These are phyloP conservation scores for Pharmacophagus antenor DNA, from an alignment of 2,888 invertebrate species.

Conservation along the genomic window DNA sequence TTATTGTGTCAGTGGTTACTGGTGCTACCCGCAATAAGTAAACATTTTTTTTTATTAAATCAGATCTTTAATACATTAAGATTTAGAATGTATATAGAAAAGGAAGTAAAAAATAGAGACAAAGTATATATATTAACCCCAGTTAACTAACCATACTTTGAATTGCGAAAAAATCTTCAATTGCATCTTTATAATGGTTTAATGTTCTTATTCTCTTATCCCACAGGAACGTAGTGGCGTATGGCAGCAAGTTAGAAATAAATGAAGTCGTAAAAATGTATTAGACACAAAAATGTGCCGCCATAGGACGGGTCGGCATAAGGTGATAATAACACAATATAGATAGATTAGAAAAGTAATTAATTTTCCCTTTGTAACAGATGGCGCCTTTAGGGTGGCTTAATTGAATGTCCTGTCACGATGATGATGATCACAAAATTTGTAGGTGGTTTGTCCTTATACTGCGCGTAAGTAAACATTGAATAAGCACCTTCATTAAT, in stretches of 20 bases:
- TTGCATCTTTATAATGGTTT: too few species aligned
- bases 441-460: constrained; percentile 24
- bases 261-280: neutral
- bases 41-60: neutral
- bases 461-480: constrained; percentile 18
- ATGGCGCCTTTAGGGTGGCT: constrained; percentile 21
- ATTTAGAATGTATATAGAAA: too few species aligned
- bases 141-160: too few species aligned
- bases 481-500: constrained; percentile 16
- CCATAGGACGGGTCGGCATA: neutral
- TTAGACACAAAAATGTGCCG: constrained; percentile 8
- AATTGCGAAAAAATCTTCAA: too few species aligned
- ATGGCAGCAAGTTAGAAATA: neutral
- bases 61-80: neutral
- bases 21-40: neutral
- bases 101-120: too few species aligned
- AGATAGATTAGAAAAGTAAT: constrained; percentile 22
- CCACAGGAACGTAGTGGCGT: too few species aligned
- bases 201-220: too few species aligned
- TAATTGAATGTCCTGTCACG: constrained; percentile 24
- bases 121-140: too few species aligned
- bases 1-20: neutral
- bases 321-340: constrained; percentile 19
- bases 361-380: constrained; percentile 22
- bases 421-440: constrained; percentile 25